Percentiles rank a stretch among this genome's conserved stretches.
Evolutionary conservation across 2,113 vertebrate genomes (phyloP).

Genomic region (Gopherus flavomarginatus): DNA sequence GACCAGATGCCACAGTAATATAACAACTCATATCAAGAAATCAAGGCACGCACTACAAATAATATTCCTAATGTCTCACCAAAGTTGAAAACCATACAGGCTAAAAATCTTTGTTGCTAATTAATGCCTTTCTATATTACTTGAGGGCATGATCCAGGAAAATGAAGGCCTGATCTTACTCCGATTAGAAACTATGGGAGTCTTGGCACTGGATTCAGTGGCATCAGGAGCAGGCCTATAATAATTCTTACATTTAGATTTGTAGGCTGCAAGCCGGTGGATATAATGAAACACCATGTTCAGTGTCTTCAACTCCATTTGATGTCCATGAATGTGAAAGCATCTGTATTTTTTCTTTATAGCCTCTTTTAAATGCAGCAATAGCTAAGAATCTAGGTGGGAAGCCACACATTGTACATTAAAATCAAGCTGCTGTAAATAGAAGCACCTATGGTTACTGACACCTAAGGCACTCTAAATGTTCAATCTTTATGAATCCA

Average conservation of each 20-base stretch:
- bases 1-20: background rate
- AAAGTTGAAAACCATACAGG: background rate
- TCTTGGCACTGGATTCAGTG: background rate
- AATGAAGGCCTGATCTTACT: background rate
- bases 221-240: background rate
- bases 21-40: background rate
- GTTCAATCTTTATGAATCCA: background rate
- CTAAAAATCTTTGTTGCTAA: background rate
- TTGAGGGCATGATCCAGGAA: background rate
- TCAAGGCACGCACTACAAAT: background rate
- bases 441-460: background rate
- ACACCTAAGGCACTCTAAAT: background rate
- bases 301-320: background rate
- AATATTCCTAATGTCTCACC: background rate
- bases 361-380: slow-evolving; percentile 14
- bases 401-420: background rate
- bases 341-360: background rate
- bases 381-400: background rate
- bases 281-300: background rate
- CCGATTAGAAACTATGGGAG: background rate
- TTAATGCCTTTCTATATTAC: background rate
- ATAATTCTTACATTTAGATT: slow-evolving; percentile 26
- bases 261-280: background rate
- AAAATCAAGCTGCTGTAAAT: slow-evolving; percentile 34
- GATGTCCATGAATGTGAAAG: background rate